Base-by-base conservation (phyloP, 1,140 invertebrate genomes). In the Drosophila ambigua region DNA sequence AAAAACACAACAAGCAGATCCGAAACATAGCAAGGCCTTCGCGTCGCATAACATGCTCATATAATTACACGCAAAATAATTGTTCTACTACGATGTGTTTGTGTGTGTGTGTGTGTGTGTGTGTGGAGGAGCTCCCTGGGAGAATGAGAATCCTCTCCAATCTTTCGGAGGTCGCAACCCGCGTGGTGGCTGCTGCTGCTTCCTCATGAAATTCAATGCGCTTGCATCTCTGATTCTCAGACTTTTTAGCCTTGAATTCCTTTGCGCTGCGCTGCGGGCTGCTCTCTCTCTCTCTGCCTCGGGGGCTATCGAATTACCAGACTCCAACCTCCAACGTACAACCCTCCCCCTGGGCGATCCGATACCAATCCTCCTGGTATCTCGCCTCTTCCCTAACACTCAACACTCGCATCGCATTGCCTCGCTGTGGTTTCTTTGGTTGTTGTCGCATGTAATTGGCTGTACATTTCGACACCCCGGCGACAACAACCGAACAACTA, bases 391-490 rank as follows among this genome's bases (percentile, higher is more conserved):
- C n/a, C 49, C 52, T 23, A 24, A 8, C 48, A 39, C 15, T 35
- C 46, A 28, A 35, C 28, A 52, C 7, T 39, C 35, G 35, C 26
- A 28, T 11, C 31, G 11, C 16, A 3, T 15, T 15, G 54, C 39
- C 41, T 43, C 55, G 24, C 69, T 49, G 62, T 45, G 68, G 57
- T 58, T 48, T 60, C 43, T 57, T 58, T 53, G 61, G 78, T 65
- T 85, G 62, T 78, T 87, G 82, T 88, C 75, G 63, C 83, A 53
- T 87, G 82, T 87, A 87, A 88, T 88, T 87, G 83, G 82, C 83
- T 87, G 79, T 88, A 87, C 82, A 87, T 88, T 76, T 87, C 82
- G 82, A 85, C 82, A 87, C 82, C 82, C 83, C 75, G 79, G 79
- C 83, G 83, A 88, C 84, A 89, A 83, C 71, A 83, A 64, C 72